Base-by-base conservation (phyloP, 2,888 invertebrate genomes). In the Andrena bucephala region DNA sequence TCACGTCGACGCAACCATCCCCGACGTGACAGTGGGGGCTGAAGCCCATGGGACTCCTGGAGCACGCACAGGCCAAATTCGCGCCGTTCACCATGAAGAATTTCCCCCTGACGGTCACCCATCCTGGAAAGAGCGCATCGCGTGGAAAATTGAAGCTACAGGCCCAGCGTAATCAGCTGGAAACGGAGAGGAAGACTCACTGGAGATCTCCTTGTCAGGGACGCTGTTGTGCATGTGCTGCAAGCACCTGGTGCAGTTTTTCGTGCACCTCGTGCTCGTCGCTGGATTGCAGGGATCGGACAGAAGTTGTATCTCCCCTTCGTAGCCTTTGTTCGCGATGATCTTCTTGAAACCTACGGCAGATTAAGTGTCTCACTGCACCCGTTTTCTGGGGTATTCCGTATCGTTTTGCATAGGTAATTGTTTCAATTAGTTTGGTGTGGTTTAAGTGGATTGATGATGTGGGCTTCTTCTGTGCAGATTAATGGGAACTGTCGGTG, bases 51-150 rank as follows among this genome's bases (percentile, higher is more conserved):
- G 97, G 97, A 89, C 96, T 96, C 84, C 96, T 95, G 24, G 95
- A 95, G 92, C 97, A 97, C 33, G 96, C 96, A 92, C 97, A 97
- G 57, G 96, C 96, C 65, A 97, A 96, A 90, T 97, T 97, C 29
- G 97, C 96, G 67, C 96, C 96, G 89, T 96, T 97, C 20, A 98
- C 96, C 95, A 97, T 97, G 88, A 97, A 96, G 93, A 96, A 97
- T 92, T 95, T 96, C 0, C 97, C 97, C 77, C 95, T 95, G 16
- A 97, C 95, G 16, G 95, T 96, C 86, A 95, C 94, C 96, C 95
- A 96, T 81, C 93, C 94, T 94, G 81, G 13, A n/a, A 36, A 10
- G 8, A 48, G 13, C 7, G n/a, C 13, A 54, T 27, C n/a, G n/a
- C 20, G 29, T 0, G 16, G 20, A 24, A n/a, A 50, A 8, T 16